Evolutionary conservation across 2,888 invertebrate species (phyloP).

Genomic region (Cephalotes varians): DNA sequence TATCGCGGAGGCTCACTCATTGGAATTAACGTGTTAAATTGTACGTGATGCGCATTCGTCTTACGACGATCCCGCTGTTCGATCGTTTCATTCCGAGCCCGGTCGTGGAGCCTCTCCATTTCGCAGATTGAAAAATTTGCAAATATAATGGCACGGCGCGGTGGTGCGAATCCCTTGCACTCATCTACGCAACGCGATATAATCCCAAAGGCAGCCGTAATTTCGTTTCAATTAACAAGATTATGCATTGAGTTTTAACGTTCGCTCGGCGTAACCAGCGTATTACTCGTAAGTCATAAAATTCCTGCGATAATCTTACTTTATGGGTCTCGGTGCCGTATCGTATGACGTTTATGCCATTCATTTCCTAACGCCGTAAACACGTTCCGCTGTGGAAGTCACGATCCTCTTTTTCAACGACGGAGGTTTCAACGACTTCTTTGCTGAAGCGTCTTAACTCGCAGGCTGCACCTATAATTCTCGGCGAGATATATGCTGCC

Average conservation of each 20-base stretch:
- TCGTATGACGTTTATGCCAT: constrained; percentile 54
- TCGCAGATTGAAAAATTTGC: constrained; percentile 50
- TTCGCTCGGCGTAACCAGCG: constrained; percentile 38
- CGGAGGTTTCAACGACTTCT: constrained; percentile 54
- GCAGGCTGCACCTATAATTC: constrained; percentile 37
- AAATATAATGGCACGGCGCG: constrained; percentile 24
- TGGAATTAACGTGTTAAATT: constrained; percentile 69
- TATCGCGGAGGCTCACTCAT: constrained; percentile 72
- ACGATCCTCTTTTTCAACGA: constrained; percentile 45
- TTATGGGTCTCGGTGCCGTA: constrained; percentile 29
- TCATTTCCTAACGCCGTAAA: constrained; percentile 55
- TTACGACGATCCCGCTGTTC: constrained; percentile 3
- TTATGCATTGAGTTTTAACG: constrained; percentile 41
- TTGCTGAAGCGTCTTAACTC: constrained; percentile 41
- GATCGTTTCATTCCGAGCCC: constrained; percentile 17
- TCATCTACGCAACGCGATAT: not conserved
- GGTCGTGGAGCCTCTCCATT: not conserved
- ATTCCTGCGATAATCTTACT: constrained; percentile 52
- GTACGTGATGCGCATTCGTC: constrained; percentile 58
- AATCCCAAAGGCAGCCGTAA: constrained; percentile 33
- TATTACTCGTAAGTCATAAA: constrained; percentile 38
- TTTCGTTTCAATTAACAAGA: constrained; percentile 56
- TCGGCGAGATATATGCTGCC: constrained; percentile 4
- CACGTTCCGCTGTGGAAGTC: constrained; percentile 47
- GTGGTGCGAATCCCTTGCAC: not conserved